A percentile compares a stretch with the other conserved stretches of the same genome.
Conservation (phyloP, 2,113 vertebrate species). For the Sarotherodon lohbergeri region DNA sequence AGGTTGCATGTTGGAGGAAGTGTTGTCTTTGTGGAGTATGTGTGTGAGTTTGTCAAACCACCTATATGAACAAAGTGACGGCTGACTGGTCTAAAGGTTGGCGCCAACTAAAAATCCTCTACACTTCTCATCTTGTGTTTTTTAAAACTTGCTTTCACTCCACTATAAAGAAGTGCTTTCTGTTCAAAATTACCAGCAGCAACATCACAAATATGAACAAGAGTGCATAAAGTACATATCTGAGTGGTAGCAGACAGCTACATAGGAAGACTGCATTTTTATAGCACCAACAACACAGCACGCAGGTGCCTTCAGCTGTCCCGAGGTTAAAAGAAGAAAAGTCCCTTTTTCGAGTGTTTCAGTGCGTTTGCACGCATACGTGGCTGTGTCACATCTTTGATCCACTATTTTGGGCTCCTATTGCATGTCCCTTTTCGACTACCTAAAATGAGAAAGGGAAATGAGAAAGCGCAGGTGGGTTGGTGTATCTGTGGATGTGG, state of each 20-base stretch:
- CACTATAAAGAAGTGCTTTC: neutral
- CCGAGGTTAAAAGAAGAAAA: conserved; percentile 8
- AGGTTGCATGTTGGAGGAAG: neutral
- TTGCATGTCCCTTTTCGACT: conserved; percentile 11
- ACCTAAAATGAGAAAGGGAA: neutral
- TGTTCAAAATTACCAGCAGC: neutral
- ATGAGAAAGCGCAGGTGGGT: conserved; percentile 27
- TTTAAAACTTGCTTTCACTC: neutral
- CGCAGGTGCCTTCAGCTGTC: neutral
- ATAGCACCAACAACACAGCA: neutral
- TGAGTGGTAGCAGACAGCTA: neutral
- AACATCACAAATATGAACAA: neutral
- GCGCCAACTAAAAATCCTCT: neutral
- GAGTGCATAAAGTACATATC: neutral
- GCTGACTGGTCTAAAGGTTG: neutral
- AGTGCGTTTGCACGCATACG: neutral
- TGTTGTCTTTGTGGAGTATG: neutral
- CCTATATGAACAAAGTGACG: neutral
- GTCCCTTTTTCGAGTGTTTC: neutral
- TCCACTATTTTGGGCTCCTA: neutral
- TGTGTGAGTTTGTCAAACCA: neutral
- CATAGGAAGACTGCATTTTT: neutral
- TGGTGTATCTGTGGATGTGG: conserved; percentile 12
- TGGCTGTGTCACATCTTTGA: conserved; percentile 1
- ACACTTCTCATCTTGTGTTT: neutral